A percentile compares a stretch with the other conserved stretches of the same genome.
Evolutionary conservation across 2,113 vertebrate genomes (phyloP).

Genomic region (Chaetorhynchus papuensis): DNA sequence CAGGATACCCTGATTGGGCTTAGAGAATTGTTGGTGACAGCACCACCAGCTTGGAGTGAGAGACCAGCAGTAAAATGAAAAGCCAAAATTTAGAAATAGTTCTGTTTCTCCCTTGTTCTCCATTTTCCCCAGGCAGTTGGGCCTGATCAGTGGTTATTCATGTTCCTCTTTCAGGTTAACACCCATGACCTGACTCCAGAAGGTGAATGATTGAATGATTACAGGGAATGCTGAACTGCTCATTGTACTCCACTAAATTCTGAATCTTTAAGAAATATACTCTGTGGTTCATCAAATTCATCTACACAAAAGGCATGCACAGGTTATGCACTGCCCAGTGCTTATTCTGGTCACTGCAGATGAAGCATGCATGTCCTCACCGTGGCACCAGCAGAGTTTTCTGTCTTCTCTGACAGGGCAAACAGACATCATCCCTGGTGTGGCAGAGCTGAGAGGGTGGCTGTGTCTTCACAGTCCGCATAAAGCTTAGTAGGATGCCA

Average conservation of each 20-base stretch:
- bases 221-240: background rate
- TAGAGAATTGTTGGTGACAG: background rate
- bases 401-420: background rate
- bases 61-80: background rate
- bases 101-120: background rate
- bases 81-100: background rate
- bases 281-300: background rate
- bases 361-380: background rate
- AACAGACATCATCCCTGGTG: background rate
- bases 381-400: background rate
- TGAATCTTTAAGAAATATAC: background rate
- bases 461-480: fast-evolving
- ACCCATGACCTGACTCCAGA: background rate
- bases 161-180: background rate
- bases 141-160: background rate
- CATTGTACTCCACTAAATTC: background rate
- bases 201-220: background rate
- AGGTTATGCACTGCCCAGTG: background rate
- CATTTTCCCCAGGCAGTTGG: background rate
- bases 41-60: background rate
- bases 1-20: background rate
- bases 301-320: background rate
- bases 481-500: background rate
- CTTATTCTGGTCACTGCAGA: background rate
- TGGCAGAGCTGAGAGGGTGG: background rate